These are phyloP conservation scores for Anastatus disparis DNA, from an alignment of 1,140 invertebrate genomes.

Conservation along the genomic window DNA sequence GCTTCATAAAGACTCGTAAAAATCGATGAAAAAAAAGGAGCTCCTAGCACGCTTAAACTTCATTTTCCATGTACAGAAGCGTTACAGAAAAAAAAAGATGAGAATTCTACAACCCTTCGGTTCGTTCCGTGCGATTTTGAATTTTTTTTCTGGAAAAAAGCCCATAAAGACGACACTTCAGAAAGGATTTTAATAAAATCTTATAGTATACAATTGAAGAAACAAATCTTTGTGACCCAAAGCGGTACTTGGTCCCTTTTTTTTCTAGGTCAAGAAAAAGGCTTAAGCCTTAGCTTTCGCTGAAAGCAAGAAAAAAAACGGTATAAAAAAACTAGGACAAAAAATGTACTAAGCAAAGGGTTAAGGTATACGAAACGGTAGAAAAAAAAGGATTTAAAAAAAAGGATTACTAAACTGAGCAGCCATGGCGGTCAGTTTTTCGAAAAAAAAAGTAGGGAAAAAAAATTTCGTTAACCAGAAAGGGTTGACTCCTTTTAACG, in stretches of 20 bases:
- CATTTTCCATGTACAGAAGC: neutral
- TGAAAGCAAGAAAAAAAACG: constrained; percentile 23
- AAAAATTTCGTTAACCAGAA: constrained; percentile 36
- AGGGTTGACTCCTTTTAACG: constrained; percentile 46
- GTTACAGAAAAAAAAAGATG: neutral
- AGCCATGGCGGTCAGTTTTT: constrained; percentile 29
- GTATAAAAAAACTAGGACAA: constrained; percentile 29
- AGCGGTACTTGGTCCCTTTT: constrained; percentile 39
- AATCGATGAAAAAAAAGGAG: neutral
- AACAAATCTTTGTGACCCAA: constrained; percentile 41
- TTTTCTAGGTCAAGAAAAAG: constrained; percentile 47
- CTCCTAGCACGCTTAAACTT: neutral
- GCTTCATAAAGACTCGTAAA: neutral
- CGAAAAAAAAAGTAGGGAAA: constrained; percentile 27
- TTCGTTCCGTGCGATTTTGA: neutral
- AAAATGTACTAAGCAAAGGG: constrained; percentile 19
- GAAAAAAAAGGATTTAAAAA: neutral
- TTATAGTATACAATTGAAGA: constrained; percentile 45
- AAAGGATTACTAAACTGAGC: no score
- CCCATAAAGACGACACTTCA: neutral
- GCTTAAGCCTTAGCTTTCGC: no score
- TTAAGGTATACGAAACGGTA: neutral
- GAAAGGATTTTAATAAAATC: neutral
- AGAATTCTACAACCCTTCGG: neutral
- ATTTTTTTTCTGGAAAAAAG: constrained; percentile 2